Conservation (phyloP, 2,113 vertebrate genomes). For the Pedetes capensis region DNA sequence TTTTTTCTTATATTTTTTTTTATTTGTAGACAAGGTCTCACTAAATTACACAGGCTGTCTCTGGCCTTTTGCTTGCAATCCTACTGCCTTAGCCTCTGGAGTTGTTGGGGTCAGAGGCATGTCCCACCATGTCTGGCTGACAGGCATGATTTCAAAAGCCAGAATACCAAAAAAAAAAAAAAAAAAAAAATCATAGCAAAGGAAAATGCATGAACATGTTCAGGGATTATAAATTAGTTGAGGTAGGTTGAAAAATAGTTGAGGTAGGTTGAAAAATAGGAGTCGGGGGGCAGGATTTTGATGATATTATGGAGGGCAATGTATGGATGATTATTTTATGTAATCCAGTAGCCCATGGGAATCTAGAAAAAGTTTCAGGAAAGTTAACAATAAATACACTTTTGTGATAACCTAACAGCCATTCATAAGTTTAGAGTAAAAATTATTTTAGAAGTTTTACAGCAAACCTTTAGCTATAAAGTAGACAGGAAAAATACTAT, state of each 20-base stretch:
- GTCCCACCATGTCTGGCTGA: too few species aligned
- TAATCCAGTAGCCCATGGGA: background rate
- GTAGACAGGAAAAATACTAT: background rate
- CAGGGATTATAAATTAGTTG: background rate
- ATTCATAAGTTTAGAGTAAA: background rate
- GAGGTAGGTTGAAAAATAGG: background rate
- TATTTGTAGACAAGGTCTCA: too few species aligned
- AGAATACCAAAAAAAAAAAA: background rate
- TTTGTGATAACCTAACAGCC: background rate
- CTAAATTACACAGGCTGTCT: too few species aligned
- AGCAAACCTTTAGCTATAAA: background rate
- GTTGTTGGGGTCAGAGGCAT: too few species aligned
- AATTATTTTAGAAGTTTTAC: background rate
- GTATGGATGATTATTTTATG: background rate
- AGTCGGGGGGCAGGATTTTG: background rate
- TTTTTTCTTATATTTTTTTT: too few species aligned
- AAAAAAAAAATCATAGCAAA: background rate
- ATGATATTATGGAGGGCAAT: background rate
- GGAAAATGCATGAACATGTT: background rate
- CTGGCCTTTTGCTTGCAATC: too few species aligned
- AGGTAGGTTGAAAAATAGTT: too few species aligned
- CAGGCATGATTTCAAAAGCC: background rate
- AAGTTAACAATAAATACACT: background rate
- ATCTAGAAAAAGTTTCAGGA: background rate
- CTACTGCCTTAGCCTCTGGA: too few species aligned